Evolutionary conservation across 2,888 invertebrate genomes (phyloP).

Genomic region (Trichogramma dendrolimi): DNA sequence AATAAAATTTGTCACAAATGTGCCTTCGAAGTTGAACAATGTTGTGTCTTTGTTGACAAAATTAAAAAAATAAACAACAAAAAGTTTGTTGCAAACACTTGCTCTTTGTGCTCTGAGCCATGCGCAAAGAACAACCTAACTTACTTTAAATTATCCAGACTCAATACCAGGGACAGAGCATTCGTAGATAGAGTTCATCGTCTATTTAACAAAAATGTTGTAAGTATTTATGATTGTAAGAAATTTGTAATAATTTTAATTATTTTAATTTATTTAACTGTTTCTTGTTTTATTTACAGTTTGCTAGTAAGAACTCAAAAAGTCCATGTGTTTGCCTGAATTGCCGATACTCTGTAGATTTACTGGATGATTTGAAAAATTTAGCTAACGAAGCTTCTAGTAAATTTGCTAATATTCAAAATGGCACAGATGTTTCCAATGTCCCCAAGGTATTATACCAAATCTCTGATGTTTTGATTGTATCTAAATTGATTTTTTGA

Average conservation of each 20-base stretch:
- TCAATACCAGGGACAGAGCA: conserved; percentile 32
- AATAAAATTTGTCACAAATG: conserved; percentile 47
- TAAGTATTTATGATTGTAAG: conserved; percentile 31
- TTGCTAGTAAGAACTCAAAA: conserved; percentile 15
- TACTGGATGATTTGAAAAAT: conserved; percentile 42
- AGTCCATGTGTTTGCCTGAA: conserved; percentile 39
- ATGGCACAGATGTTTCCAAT: conserved; percentile 30
- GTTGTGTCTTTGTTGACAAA: conserved; percentile 42
- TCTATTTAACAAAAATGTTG: conserved; percentile 36
- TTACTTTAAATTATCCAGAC: conserved; percentile 38
- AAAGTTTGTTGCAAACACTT: conserved; percentile 20
- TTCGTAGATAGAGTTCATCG: conserved; percentile 35
- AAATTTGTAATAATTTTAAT: neutral
- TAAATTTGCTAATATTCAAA: conserved; percentile 31
- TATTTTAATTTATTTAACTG: conserved; percentile 1
- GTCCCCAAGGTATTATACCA: conserved; percentile 41
- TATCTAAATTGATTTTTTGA: neutral
- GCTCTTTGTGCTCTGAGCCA: conserved; percentile 37
- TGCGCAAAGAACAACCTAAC: conserved; percentile 5
- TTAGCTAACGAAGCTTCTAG: conserved; percentile 32
- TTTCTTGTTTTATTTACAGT: conserved; percentile 21
- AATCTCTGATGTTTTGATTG: neutral
- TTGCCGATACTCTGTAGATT: conserved; percentile 46
- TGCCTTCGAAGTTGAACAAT: conserved; percentile 45
- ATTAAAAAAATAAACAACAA: conserved; percentile 29